Evolutionary conservation across 2,888 invertebrate genomes (phyloP).

Genomic region (Oxytorus armatus): DNA sequence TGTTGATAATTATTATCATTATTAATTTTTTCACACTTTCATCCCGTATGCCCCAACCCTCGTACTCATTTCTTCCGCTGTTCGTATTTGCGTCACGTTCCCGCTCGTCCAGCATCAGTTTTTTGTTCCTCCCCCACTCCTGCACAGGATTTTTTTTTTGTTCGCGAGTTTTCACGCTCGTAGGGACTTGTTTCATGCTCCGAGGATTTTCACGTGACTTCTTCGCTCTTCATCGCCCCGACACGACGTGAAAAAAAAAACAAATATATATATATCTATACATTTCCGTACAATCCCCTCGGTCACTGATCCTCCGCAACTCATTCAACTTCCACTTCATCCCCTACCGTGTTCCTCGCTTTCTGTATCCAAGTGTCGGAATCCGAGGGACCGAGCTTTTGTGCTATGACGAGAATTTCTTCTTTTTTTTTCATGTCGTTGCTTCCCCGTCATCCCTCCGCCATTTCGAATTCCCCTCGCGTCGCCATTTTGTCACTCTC

Average conservation of each 20-base stretch:
- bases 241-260: slow-evolving; percentile 2
- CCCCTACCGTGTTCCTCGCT: background rate
- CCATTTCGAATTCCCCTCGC: background rate
- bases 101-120: slow-evolving; percentile 40
- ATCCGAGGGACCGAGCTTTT: slow-evolving; percentile 38
- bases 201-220: slow-evolving; percentile 34
- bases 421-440: background rate
- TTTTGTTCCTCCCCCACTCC: background rate
- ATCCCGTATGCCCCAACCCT: background rate
- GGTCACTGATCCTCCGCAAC: slow-evolving; percentile 42
- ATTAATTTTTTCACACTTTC: slow-evolving; percentile 1
- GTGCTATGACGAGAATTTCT: slow-evolving; percentile 8
- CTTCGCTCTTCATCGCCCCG: slow-evolving; percentile 18
- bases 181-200: slow-evolving; percentile 51
- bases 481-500: slow-evolving; percentile 6
- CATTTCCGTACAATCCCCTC: slow-evolving; percentile 28
- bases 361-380: slow-evolving; percentile 32
- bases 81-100: slow-evolving; percentile 57
- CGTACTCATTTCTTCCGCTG: slow-evolving; percentile 17
- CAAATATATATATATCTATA: background rate
- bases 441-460: background rate
- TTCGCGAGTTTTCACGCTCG: slow-evolving; percentile 41
- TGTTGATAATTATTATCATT: too few species aligned
- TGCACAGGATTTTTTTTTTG: slow-evolving; percentile 6
- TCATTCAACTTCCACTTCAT: slow-evolving; percentile 44